phyloP scores from a whole-genome alignment of 2,113 vertebrate species.

The Pardalotus punctatus region DNA sequence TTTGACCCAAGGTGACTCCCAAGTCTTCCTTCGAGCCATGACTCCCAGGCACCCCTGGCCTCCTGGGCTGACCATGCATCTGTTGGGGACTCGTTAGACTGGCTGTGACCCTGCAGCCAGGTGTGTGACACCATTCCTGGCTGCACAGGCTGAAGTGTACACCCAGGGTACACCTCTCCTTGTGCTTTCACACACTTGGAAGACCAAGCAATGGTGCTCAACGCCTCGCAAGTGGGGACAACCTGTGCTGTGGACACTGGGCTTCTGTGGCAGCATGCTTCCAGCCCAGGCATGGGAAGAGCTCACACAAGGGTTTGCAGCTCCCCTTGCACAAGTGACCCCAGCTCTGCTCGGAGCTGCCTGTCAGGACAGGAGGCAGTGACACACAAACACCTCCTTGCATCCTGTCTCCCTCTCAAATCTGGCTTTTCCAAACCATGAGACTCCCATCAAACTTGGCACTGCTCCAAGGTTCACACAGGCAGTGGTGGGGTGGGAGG shows the following conservation, averaged over 20 bases:
- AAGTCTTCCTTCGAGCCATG: not conserved
- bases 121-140: not conserved
- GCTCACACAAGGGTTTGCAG: not conserved
- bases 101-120: not conserved
- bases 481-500: not conserved
- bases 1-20: not conserved
- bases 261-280: not conserved
- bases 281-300: not conserved
- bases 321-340: not conserved
- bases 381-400: not conserved
- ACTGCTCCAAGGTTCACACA: slow-evolving; percentile 4
- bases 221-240: rapidly evolving
- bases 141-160: not conserved
- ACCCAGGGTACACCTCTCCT: not conserved
- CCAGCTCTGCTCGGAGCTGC: not conserved
- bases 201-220: not conserved
- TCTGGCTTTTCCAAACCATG: not conserved
- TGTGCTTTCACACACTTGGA: not conserved
- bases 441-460: slow-evolving; percentile 8
- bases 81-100: rapidly evolving
- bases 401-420: not conserved
- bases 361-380: rapidly evolving
- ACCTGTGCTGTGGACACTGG: rapidly evolving
- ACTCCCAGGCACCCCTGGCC: not conserved
- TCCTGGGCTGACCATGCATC: not conserved